Base-by-base conservation (phyloP, 2,113 vertebrate species). In the Rallus limicola region DNA sequence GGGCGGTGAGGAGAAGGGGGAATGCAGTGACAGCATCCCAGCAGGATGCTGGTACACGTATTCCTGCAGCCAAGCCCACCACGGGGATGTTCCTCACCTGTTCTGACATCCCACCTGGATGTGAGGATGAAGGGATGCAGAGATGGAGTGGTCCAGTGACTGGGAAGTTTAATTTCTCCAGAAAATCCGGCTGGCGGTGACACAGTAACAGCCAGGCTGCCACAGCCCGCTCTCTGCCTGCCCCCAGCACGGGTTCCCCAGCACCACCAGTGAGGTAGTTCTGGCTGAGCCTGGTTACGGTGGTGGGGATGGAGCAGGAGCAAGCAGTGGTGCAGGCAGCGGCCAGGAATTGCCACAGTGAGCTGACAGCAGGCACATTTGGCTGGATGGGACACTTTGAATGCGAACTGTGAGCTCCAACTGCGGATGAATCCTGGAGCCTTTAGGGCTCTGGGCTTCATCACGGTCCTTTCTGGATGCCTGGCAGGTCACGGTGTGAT, bases 401-500 rank as follows among this genome's bases (percentile, higher is more conserved):
- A 3, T 6, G 14, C 50, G 55, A 78, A 19, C 55, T n/a, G 18
- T 38, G 69, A 65, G 44, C 28, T 42, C 25, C 38, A 16, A 8
- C 12, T 1, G 5, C 36, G 40, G n/a, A 31, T 68, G n/a, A 59
- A 36, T 10, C 48, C 42, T 16, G 72, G 28, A 56, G n/a, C 10
- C 9, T 64, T 86, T 80, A 3, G 33, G 28, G 33, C 16, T 68
- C 59, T 44, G 53, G 31, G 16, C 21, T 68, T 69, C 2, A 1
- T 36, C 63, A 20, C 0, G 0, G 21, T 31, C 26, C 38, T 36
- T 82, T 71, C 46, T 46, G 50, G 52, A 42, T 12, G 14, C 26
- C 46, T 9, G 0, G 13, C 0, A 5, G 21, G 40, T 19, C 53
- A 58, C 1, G 2, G 40, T 1, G 2, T 50, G 36, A 16, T 0